Evolutionary conservation across 2,888 invertebrate genomes (phyloP).

Genomic region (Salticus scenicus): DNA sequence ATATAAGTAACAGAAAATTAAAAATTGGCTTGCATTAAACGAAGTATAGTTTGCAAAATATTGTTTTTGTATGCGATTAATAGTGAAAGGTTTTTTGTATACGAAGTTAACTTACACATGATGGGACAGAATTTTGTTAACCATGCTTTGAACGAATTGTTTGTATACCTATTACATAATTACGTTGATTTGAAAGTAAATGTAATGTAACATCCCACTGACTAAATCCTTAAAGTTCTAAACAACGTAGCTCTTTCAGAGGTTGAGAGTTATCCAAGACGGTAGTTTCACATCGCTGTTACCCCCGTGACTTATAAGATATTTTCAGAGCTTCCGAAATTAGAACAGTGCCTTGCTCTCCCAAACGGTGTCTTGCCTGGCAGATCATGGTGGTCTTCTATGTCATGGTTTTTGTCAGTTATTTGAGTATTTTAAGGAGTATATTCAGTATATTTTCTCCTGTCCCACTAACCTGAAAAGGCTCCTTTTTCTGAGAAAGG

Average conservation of each 20-base stretch:
- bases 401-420: constrained; percentile 28
- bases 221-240: not conserved
- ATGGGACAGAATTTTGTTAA: no score
- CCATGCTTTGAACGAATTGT: no score
- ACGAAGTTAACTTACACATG: no score
- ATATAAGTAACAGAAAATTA: no score
- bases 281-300: constrained; percentile 23
- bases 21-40: no score
- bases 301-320: constrained; percentile 59
- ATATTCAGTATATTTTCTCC: not conserved
- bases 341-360: constrained; percentile 19
- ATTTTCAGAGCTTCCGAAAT: constrained; percentile 43
- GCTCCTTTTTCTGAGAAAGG: not conserved
- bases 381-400: constrained; percentile 24
- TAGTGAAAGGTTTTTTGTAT: no score
- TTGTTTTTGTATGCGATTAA: no score
- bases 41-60: no score
- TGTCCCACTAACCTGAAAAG: constrained; percentile 48
- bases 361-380: constrained; percentile 25
- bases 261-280: constrained; percentile 37
- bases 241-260: not conserved
- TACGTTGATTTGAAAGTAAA: no score
- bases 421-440: no score
- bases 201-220: not conserved
- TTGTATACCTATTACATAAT: no score